A percentile compares a stretch with the other conserved stretches of the same genome.
Conservation (phyloP, 2,797 vertebrate genomes). For the Leptodactylus fallax region DNA sequence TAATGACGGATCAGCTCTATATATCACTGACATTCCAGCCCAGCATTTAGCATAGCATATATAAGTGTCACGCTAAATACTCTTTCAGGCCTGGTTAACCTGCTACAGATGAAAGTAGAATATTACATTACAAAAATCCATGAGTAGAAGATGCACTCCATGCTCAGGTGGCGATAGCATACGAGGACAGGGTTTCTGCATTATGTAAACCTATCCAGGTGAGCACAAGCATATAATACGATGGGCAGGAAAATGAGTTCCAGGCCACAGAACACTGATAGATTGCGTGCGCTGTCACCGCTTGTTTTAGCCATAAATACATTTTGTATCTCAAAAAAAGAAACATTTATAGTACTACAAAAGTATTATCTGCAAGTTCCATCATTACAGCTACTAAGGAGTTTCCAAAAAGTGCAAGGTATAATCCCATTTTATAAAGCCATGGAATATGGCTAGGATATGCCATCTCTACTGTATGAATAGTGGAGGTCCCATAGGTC, state of each 20-base stretch:
- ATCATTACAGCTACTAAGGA: neutral
- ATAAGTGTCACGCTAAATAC: conserved; percentile 6
- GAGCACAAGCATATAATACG: neutral
- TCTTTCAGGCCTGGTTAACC: conserved; percentile 12
- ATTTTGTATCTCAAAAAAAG: neutral
- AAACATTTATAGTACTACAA: neutral
- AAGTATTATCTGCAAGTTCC: neutral
- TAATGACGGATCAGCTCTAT: neutral
- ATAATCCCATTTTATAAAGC: neutral
- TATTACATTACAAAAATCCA: conserved; percentile 17
- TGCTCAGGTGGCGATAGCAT: conserved; percentile 8
- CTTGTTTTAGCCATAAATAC: neutral
- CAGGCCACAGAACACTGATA: neutral
- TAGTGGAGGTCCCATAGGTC: too few species aligned
- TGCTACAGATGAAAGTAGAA: conserved; percentile 21
- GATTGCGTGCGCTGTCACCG: too few species aligned
- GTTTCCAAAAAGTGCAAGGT: neutral
- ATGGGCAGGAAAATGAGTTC: conserved; percentile 1
- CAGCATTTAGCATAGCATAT: neutral
- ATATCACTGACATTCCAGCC: neutral
- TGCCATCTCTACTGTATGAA: too few species aligned
- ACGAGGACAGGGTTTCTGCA: conserved; percentile 21
- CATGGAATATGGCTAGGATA: neutral
- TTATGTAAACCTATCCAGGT: conserved; percentile 32
- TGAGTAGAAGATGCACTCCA: neutral